Evolutionary conservation across 2,797 vertebrate species (phyloP), one percentile per base, ranked within the genome.

Genomic region (Galaxias olidus): DNA sequence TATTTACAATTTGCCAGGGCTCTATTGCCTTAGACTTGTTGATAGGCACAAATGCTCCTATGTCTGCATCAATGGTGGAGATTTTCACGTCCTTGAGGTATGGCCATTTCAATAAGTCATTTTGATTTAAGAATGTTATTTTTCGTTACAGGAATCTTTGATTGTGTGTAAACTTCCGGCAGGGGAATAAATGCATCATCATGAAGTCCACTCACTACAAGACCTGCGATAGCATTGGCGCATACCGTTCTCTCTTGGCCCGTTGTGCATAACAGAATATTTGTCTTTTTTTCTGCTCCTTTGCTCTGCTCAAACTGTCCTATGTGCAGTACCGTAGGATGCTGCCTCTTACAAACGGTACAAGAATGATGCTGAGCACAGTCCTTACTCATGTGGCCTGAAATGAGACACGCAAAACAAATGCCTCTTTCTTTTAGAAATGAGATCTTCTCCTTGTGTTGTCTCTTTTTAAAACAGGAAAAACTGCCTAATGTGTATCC

Each of bases 261-360:
- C 20, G 58, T 15, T 41, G 54, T 50, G 30, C n/a, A 45, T 15
- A 58, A 14, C 53, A 65, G 55, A 9, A 49, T 14, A 30, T 59
- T 43, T 42, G 17, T 9, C n/a, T 20, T 14, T 19, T 60, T 47
- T 60, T 12, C 44, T 19, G 13, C 42, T 59, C n/a, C 42, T 45
- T 47, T 45, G 55, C 42, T 57, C 30, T 42, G 55, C 30, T 57
- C 55, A 20, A 57, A 10, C 42, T 57, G 13, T 42, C 40, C 55
- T 57, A 60, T 60, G 58, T 60, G 58, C 9, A 60, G 58, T 45
- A 19, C 58, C 20, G 30, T 66, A 19, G 17, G 40, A 20, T 66
- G 17, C 9, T 1, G 1, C 41, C 18, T 45, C 42, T 17, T 19
- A 17, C 58, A 60, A 45, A 60, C 14, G 10, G 14, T 44, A n/a